phyloP scores from a whole-genome alignment of 2,888 invertebrate species.

The Atethmia centrago region DNA sequence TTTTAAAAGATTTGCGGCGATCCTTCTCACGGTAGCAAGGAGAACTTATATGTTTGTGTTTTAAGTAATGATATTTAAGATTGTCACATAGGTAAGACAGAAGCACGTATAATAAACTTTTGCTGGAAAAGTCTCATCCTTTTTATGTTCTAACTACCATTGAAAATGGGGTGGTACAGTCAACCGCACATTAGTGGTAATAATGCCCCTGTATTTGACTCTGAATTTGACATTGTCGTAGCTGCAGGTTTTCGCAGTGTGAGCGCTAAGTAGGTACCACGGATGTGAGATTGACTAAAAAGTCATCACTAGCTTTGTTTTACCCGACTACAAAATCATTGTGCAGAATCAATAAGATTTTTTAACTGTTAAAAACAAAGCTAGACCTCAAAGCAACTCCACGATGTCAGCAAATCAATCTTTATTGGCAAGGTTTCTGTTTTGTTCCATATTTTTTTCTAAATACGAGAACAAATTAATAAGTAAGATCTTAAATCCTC shows the following conservation, averaged over 20 bases:
- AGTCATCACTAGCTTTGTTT: background rate
- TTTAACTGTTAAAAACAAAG: background rate
- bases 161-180: background rate
- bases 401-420: background rate
- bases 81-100: background rate
- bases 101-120: background rate
- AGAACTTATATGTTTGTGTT: background rate
- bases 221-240: background rate
- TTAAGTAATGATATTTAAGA: background rate
- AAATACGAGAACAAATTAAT: conserved; percentile 29
- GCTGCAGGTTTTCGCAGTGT: background rate
- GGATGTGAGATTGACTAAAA: background rate
- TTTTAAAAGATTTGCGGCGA: conserved; percentile 16
- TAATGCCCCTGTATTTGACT: background rate
- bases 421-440: background rate
- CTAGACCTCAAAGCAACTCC: background rate
- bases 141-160: background rate
- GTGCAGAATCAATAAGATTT: background rate
- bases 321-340: no score
- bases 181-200: background rate
- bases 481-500: conserved; percentile 18
- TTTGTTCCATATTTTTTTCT: background rate
- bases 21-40: background rate
- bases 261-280: background rate
- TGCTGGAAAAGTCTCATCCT: background rate